Percentiles rank a stretch among this genome's conserved stretches.
These are phyloP conservation scores for Ginglymostoma cirratum DNA, from an alignment of 2,113 vertebrate species.

Conservation along the genomic window DNA sequence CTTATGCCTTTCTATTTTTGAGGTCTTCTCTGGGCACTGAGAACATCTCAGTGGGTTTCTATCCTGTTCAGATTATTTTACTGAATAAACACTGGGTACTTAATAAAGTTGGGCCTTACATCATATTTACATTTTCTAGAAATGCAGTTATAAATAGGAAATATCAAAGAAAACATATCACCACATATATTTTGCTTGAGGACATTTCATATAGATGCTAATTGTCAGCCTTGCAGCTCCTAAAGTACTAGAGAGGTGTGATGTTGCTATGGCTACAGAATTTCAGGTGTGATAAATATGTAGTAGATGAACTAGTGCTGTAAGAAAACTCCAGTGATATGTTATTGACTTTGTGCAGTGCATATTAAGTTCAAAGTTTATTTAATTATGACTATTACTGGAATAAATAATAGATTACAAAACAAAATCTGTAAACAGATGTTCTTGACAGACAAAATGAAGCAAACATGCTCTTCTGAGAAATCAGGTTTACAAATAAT, in stretches of 20 bases:
- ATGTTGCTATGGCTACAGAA: slow-evolving; percentile 30
- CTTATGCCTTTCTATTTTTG: neutral
- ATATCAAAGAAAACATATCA: slow-evolving; percentile 10
- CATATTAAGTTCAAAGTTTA: slow-evolving; percentile 32
- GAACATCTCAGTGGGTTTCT: neutral
- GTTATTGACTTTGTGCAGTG: slow-evolving; percentile 25
- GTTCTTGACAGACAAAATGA: slow-evolving; percentile 18
- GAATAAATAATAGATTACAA: slow-evolving; percentile 5
- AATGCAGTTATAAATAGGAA: slow-evolving; percentile 19
- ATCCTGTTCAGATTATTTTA: neutral
- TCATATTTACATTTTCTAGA: slow-evolving; percentile 9
- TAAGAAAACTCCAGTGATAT: slow-evolving; percentile 27
- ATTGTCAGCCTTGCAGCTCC: slow-evolving; percentile 23
- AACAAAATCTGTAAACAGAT: slow-evolving; percentile 24
- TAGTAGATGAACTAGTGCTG: slow-evolving; percentile 14
- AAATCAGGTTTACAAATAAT: slow-evolving; percentile 32
- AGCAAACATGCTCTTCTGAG: slow-evolving; percentile 11
- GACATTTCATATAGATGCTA: slow-evolving; percentile 31
- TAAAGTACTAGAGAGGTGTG: neutral
- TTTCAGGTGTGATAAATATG: slow-evolving; percentile 28
- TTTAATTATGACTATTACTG: slow-evolving; percentile 33
- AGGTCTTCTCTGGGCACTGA: neutral
- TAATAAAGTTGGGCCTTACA: neutral
- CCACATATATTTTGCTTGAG: slow-evolving; percentile 26
- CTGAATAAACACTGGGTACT: neutral